phyloP scores from a whole-genome alignment of 2,797 vertebrate species.

The Orestias chungarensis region DNA sequence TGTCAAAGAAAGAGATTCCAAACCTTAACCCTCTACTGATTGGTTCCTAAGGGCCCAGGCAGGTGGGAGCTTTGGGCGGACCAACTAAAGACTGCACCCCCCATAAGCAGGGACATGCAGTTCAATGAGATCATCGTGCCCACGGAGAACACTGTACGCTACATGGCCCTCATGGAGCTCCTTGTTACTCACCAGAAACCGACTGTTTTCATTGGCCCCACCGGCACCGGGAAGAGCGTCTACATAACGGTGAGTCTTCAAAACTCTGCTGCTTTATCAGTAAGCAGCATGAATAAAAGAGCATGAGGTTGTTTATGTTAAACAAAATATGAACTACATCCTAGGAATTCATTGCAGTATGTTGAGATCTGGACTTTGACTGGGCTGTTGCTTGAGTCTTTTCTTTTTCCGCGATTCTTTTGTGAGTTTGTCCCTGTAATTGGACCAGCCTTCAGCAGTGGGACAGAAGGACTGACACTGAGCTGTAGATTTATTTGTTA shows the following conservation, averaged over 20 bases:
- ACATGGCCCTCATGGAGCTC: constrained; percentile 86
- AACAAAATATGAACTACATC: background rate
- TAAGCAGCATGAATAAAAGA: background rate
- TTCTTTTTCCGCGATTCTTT: background rate
- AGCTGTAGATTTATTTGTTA: too few species aligned
- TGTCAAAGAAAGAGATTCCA: background rate
- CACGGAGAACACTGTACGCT: constrained; percentile 89
- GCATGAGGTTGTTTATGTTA: background rate
- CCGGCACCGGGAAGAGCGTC: constrained; percentile 91
- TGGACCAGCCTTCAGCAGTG: too few species aligned
- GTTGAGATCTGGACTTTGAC: background rate
- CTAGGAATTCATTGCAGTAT: background rate
- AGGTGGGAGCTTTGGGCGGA: constrained; percentile 90
- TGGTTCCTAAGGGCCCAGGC: constrained; percentile 80
- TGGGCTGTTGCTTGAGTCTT: background rate
- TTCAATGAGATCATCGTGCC: constrained; percentile 94
- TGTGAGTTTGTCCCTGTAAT: background rate
- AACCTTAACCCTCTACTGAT: background rate
- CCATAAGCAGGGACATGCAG: constrained; percentile 82
- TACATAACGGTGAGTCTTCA: constrained; percentile 87
- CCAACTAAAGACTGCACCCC: constrained; percentile 74
- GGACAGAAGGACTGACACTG: too few species aligned
- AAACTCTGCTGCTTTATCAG: background rate
- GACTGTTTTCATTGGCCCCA: constrained; percentile 88
- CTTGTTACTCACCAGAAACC: constrained; percentile 89